These are phyloP conservation scores for Grallaria varia DNA, from an alignment of 2,113 vertebrate genomes.

Conservation along the genomic window DNA sequence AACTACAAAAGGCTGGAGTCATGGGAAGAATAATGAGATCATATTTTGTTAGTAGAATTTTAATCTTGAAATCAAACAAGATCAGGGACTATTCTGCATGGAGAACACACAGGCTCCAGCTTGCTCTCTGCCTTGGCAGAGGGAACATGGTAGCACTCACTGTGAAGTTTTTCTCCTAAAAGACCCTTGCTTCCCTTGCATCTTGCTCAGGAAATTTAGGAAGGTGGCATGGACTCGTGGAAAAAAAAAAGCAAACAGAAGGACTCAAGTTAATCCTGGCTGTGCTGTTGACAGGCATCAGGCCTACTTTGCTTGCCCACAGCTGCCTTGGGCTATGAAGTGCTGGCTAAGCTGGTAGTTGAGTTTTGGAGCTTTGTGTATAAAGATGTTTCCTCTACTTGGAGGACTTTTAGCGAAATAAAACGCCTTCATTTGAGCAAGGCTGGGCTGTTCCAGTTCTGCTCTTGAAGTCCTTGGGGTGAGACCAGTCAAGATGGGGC, in stretches of 20 bases:
- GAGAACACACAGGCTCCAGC: not conserved
- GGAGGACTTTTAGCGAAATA: not conserved
- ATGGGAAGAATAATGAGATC: conserved; percentile 36
- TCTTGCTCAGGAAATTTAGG: not conserved
- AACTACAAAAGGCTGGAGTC: conserved; percentile 29
- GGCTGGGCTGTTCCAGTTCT: not conserved
- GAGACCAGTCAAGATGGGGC: not conserved
- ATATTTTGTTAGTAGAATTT: conserved; percentile 33
- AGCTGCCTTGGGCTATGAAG: not conserved
- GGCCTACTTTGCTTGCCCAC: not conserved
- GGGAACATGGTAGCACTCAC: not conserved
- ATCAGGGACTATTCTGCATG: not conserved
- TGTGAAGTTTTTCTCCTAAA: not conserved
- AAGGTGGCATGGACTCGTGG: not conserved
- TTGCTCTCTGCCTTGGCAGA: not conserved
- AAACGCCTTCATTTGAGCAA: not conserved
- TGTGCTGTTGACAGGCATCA: not conserved
- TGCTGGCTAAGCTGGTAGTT: not conserved
- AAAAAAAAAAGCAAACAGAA: not conserved
- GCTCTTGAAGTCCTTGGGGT: not conserved
- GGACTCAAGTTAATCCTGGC: not conserved
- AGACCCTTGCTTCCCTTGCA: not conserved
- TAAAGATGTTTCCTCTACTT: not conserved
- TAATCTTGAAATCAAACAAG: conserved; percentile 29
- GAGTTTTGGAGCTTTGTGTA: not conserved